Evolutionary conservation across 2,113 vertebrate genomes (phyloP).

Genomic region (Paralichthys olivaceus): DNA sequence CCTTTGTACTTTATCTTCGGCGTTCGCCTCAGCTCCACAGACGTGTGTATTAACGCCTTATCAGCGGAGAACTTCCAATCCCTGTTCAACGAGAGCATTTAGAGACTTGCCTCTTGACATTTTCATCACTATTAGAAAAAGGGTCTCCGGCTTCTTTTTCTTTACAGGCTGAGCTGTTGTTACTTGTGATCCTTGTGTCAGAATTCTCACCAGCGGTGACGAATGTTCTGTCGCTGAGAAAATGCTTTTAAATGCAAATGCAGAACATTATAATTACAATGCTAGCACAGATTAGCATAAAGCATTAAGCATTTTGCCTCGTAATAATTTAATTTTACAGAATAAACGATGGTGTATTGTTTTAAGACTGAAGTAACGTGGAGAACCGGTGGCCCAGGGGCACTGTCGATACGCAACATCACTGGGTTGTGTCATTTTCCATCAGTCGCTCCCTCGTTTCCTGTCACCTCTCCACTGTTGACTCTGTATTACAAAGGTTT

Average conservation of each 20-base stretch:
- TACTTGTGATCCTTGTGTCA: conserved; percentile 47
- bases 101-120: conserved; percentile 64
- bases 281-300: conserved; percentile 14
- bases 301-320: background rate
- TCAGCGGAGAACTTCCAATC: conserved; percentile 65
- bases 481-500: background rate
- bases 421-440: background rate
- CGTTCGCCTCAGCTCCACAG: conserved; percentile 43
- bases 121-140: conserved; percentile 50
- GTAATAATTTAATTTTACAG: background rate
- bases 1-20: conserved; percentile 65
- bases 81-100: conserved; percentile 62
- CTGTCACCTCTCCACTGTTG: background rate
- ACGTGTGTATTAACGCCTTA: conserved; percentile 63
- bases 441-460: background rate
- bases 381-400: background rate
- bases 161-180: conserved; percentile 12
- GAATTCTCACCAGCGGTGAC: conserved; percentile 6
- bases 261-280: background rate
- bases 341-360: background rate
- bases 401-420: background rate
- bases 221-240: background rate
- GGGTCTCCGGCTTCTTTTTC: conserved; percentile 25
- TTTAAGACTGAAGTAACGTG: background rate
- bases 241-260: conserved; percentile 50